These are phyloP conservation scores for Pachyrhynchus sulphureomaculatus DNA, from an alignment of 1,140 invertebrate species.

Conservation along the genomic window DNA sequence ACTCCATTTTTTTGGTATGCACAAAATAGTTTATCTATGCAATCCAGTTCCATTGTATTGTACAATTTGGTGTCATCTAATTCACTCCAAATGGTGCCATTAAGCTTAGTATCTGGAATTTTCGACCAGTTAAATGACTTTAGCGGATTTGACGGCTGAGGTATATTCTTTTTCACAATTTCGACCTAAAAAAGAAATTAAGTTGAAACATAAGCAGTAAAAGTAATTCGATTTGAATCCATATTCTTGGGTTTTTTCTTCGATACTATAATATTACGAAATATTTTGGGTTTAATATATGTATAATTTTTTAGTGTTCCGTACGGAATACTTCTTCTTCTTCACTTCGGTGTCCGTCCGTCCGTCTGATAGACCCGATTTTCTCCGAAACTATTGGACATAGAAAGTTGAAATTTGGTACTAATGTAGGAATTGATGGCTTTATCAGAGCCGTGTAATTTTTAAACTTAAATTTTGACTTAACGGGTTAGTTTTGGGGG, in stretches of 20 bases:
- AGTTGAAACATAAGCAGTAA: too few relatives aligned
- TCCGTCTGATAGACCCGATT: too few relatives aligned
- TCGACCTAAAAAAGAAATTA: slow-evolving; percentile 52
- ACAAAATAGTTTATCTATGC: slow-evolving; percentile 93
- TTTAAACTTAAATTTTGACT: neutral
- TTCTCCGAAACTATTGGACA: too few relatives aligned
- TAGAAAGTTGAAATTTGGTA: too few relatives aligned
- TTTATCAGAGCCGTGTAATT: too few relatives aligned
- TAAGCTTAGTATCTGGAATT: slow-evolving; percentile 81
- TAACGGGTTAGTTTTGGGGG: too few relatives aligned
- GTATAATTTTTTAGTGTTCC: neutral
- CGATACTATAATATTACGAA: too few relatives aligned
- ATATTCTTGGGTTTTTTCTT: too few relatives aligned
- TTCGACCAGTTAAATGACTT: slow-evolving; percentile 99
- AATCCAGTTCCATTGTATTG: slow-evolving; percentile 86
- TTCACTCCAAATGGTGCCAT: slow-evolving; percentile 92
- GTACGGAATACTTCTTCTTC: neutral
- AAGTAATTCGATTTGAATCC: too few relatives aligned
- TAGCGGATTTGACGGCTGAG: slow-evolving; percentile 86
- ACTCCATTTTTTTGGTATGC: slow-evolving; percentile 92
- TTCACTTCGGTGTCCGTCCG: too few relatives aligned
- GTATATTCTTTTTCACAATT: slow-evolving; percentile 72
- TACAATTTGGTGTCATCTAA: slow-evolving; percentile 92
- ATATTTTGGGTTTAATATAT: too few relatives aligned
- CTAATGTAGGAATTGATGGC: too few relatives aligned